Evolutionary conservation across 2,888 invertebrate species (phyloP).

Genomic region (Dolichopus griseipennis): DNA sequence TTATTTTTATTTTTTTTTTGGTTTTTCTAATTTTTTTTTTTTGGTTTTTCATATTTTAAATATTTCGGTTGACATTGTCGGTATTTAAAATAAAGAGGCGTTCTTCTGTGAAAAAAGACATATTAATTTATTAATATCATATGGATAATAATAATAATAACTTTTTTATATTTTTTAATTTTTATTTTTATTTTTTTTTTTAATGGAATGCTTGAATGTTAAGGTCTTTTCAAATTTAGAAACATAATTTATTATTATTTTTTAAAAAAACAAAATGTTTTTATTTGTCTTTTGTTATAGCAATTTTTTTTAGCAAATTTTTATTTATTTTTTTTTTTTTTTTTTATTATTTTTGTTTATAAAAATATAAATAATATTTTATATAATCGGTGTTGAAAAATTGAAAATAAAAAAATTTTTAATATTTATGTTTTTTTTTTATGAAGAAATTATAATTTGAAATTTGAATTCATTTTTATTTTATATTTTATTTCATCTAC

Average conservation of each 20-base stretch:
- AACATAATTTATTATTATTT: slow-evolving; percentile 21
- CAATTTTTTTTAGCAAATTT: too few relatives aligned
- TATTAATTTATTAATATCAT: not conserved
- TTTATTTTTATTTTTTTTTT: not conserved
- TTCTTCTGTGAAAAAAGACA: not conserved
- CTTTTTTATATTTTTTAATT: too few relatives aligned
- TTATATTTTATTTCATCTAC: too few relatives aligned
- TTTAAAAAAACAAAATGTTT: not conserved
- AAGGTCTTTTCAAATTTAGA: slow-evolving; percentile 19
- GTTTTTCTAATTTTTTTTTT: not conserved
- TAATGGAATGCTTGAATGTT: not conserved
- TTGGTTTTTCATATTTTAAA: not conserved
- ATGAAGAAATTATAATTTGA: too few relatives aligned
- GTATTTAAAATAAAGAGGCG: not conserved
- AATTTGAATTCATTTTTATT: too few relatives aligned
- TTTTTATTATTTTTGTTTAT: too few relatives aligned
- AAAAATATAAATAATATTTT: too few relatives aligned
- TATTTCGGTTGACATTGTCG: not conserved
- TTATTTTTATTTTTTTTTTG: not conserved
- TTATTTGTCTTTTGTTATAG: too few relatives aligned
- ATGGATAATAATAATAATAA: not conserved
- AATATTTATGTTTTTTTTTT: too few relatives aligned
- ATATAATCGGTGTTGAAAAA: too few relatives aligned
- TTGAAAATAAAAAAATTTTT: too few relatives aligned
- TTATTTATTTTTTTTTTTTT: too few relatives aligned